Conservation (phyloP, 2,888 invertebrate genomes). For the Eristalis tenax region DNA sequence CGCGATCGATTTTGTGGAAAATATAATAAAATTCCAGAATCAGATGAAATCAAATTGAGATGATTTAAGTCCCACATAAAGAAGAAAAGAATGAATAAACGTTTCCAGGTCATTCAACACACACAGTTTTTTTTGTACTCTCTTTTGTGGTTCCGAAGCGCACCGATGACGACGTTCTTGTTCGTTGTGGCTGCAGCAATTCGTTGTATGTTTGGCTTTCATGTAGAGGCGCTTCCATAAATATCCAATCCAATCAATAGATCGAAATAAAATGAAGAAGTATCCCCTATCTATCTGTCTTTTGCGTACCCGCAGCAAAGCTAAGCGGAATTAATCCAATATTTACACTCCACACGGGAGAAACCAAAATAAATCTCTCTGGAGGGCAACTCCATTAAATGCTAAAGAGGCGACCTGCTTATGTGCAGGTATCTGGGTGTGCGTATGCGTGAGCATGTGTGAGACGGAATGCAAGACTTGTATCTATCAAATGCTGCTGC, state of each 20-base stretch:
- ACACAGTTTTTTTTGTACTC: conserved; percentile 11
- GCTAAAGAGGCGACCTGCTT: conserved; percentile 35
- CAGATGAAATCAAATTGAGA: conserved; percentile 46
- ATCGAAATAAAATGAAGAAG: conserved; percentile 46
- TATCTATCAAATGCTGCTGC: conserved; percentile 61
- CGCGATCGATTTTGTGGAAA: conserved; percentile 46
- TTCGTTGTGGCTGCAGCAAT: conserved; percentile 3
- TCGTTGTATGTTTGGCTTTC: conserved; percentile 53
- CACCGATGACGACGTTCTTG: conserved; percentile 1
- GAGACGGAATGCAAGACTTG: conserved; percentile 65
- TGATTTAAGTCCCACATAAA: conserved; percentile 22
- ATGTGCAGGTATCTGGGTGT: neutral
- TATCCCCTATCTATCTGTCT: conserved; percentile 42
- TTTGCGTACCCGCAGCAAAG: conserved; percentile 44
- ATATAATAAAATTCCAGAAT: conserved; percentile 31
- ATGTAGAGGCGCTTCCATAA: conserved; percentile 67
- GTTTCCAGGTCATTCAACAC: conserved; percentile 68
- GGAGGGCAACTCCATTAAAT: conserved; percentile 60
- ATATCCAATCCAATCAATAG: conserved; percentile 57
- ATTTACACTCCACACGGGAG: conserved; percentile 62
- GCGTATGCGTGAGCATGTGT: neutral
- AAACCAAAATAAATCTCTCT: conserved; percentile 67
- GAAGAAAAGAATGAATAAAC: conserved; percentile 28
- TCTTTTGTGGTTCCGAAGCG: neutral
- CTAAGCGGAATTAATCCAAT: conserved; percentile 57